phyloP scores from a whole-genome alignment of 2,113 vertebrate species.

The Gambusia holbrooki region DNA sequence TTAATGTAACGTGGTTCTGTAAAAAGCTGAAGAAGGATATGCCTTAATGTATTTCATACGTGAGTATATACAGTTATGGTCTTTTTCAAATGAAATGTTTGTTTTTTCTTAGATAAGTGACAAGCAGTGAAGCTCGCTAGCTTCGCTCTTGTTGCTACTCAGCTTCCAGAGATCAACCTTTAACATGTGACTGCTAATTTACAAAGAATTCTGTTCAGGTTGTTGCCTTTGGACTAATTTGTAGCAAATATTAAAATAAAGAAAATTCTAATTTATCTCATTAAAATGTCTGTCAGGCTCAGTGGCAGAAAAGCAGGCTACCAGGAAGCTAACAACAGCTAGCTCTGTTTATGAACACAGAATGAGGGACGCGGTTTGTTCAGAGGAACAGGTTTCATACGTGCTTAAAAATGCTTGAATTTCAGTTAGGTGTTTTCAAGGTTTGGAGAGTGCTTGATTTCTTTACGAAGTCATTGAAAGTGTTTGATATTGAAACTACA shows the following conservation, averaged over 20 bases:
- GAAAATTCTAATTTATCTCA: not conserved
- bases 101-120: not conserved
- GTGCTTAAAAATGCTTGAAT: no score
- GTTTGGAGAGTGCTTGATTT: no score
- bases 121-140: constrained; percentile 44
- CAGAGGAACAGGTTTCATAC: no score
- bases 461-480: no score
- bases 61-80: constrained; percentile 45
- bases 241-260: not conserved
- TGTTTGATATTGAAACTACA: no score
- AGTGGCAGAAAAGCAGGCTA: not conserved
- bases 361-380: not conserved
- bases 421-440: no score
- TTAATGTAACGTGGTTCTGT: not conserved
- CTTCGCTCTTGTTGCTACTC: constrained; percentile 15
- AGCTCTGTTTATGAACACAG: not conserved
- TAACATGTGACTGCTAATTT: not conserved
- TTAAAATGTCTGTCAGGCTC: not conserved
- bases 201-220: rapidly evolving
- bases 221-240: rapidly evolving
- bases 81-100: not conserved
- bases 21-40: constrained; percentile 33
- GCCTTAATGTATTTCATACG: constrained; percentile 76
- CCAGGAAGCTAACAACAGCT: not conserved
- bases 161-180: not conserved